Evolutionary conservation across 2,888 invertebrate species (phyloP).

Genomic region (Holacanthella duospinosa): DNA sequence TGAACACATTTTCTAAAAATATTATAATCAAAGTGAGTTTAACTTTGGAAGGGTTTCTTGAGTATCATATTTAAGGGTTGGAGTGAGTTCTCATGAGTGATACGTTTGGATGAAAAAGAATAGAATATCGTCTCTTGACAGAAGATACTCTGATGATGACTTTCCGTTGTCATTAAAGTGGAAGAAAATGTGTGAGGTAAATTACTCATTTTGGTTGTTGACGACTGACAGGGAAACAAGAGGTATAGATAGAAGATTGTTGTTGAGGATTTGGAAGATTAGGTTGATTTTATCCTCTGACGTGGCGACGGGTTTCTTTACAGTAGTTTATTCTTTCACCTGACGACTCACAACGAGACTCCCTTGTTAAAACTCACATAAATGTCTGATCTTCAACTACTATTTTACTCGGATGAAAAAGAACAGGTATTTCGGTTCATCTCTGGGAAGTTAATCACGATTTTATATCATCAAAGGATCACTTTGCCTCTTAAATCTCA

Average conservation of each 20-base stretch:
- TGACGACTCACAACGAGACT: not conserved
- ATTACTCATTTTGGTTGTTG: slow-evolving; percentile 6
- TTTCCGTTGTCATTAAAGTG: not conserved
- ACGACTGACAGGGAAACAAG: not conserved
- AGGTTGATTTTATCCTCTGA: not conserved
- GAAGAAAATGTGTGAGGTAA: slow-evolving; percentile 1
- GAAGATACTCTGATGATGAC: no score
- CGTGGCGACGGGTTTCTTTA: not conserved
- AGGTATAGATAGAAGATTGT: not conserved
- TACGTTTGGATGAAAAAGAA: no score
- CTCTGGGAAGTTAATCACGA: not conserved
- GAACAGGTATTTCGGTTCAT: not conserved
- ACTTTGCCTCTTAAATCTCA: no score
- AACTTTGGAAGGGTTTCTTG: not conserved
- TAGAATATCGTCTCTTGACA: no score
- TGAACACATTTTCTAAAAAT: not conserved
- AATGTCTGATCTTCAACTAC: slow-evolving; percentile 2
- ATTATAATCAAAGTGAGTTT: not conserved
- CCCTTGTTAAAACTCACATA: slow-evolving; percentile 3
- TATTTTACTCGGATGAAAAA: not conserved
- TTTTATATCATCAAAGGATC: not conserved
- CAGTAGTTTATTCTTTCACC: no score
- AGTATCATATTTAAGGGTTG: not conserved
- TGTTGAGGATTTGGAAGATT: not conserved
- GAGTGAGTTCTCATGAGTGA: no score